Base-by-base conservation (phyloP, 2,888 invertebrate genomes). In the Diplazon laetatorius region DNA sequence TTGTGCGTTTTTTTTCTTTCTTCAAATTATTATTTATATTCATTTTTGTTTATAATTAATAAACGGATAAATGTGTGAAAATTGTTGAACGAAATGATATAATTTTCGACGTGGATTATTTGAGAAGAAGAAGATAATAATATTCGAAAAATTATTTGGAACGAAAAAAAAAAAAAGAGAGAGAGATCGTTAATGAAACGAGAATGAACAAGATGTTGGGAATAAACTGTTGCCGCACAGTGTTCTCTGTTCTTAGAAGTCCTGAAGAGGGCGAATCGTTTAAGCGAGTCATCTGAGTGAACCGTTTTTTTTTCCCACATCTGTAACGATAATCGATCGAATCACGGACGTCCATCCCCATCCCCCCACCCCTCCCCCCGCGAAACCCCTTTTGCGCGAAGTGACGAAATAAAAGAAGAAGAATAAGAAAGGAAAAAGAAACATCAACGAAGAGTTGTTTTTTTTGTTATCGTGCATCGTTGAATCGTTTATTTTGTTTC, bases 181-280 rank as follows among this genome's bases (percentile, higher is more conserved):
- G 44, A 62, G 35, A 22, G 35, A 70, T 72, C 48, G 75, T 59
- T 62, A 63, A 65, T 50, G 9, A 37, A n/a, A 74, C 76, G 87
- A 88, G 82, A 80, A 88, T 88, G 88, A 85, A 82, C 83, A 88
- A 88, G 81, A 88, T 88, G 82, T 86, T 87, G 85, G 88, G 87
- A 82, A 88, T 85, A 83, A 88, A 88, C 88, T 87, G 87, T 88
- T 86, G 86, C 63, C 68, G 75, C 86, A 86, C 85, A 69, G 87
- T 88, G 55, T 88, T 88, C 83, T 87, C 88, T 87, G 88, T 89
- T 85, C 89, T 89, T 89, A 89, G 89, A 89, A 89, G 89, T 89
- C 89, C 89, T 86, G 88, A 87, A 81, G 83, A 88, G 88, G 87
- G 88, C 87, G 84, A 86, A 86, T 85, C 84, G 80, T 87, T 86